Evolutionary conservation across 2,113 vertebrate genomes (phyloP).

Genomic region (Saimiri boliviensis): DNA sequence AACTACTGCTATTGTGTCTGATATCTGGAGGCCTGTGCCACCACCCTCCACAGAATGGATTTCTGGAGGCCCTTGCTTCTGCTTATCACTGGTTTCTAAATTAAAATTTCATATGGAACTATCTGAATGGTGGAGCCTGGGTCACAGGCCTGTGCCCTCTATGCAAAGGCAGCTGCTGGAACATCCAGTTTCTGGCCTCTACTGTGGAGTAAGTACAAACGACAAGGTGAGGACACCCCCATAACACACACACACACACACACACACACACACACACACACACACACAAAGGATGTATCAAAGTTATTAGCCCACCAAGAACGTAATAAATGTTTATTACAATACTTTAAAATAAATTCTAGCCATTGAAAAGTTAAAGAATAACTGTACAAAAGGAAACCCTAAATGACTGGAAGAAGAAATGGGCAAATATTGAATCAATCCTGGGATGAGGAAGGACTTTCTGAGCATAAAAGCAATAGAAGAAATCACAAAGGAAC

Average conservation of each 20-base stretch:
- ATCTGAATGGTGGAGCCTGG: not conserved
- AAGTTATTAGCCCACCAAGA: not conserved
- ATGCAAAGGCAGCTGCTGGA: not conserved
- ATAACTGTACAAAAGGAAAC: not conserved
- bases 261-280: not conserved
- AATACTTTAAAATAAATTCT: not conserved
- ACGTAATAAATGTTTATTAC: not conserved
- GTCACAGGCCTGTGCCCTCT: not conserved
- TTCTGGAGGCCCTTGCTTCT: not conserved
- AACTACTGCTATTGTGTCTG: not conserved
- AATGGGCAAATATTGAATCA: not conserved
- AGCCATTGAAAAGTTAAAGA: not conserved
- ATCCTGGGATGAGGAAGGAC: not conserved
- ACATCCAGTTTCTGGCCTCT: not conserved
- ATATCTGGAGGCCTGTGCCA: not conserved
- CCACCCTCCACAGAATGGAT: not conserved
- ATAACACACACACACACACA: no score
- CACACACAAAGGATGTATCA: not conserved
- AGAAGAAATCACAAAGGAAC: conserved; percentile 6
- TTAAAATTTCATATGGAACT: not conserved
- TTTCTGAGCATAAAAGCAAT: conserved; percentile 37
- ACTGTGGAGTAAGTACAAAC: not conserved
- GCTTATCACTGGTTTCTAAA: not conserved
- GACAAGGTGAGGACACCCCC: not conserved
- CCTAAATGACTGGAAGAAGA: not conserved